A percentile compares a stretch with the other conserved stretches of the same genome.
Evolutionary conservation across 2,113 vertebrate species (phyloP).

Genomic region (Passer domesticus): DNA sequence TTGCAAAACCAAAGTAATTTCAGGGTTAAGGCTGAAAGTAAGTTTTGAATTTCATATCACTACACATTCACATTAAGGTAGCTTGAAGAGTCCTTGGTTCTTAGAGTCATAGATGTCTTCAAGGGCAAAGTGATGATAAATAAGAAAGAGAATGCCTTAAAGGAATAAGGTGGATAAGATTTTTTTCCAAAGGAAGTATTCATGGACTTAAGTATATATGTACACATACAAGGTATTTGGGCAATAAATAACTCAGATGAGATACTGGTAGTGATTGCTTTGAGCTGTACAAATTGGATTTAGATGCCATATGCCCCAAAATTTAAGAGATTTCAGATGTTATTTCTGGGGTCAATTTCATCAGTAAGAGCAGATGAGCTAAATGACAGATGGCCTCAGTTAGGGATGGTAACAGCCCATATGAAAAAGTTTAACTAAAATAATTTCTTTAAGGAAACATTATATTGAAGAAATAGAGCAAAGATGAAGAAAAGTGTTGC

Average conservation of each 20-base stretch:
- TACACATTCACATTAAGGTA: not conserved
- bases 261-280: not conserved
- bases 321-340: not conserved
- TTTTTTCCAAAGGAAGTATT: not conserved
- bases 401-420: not conserved
- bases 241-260: conserved; percentile 6
- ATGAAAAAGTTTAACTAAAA: not conserved
- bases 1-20: not conserved
- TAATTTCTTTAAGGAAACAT: not conserved
- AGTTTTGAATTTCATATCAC: not conserved
- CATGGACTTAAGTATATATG: not conserved
- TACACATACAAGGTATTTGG: not conserved
- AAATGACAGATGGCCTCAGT: not conserved
- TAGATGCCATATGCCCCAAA: not conserved
- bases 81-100: not conserved
- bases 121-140: not conserved
- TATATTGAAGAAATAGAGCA: not conserved
- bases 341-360: conserved; percentile 7
- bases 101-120: not conserved
- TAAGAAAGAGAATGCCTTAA: not conserved
- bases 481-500: not conserved
- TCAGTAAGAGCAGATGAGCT: not conserved
- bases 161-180: not conserved
- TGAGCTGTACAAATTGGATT: not conserved
- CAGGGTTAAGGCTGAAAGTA: not conserved